A percentile compares a stretch with the other conserved stretches of the same genome.
phyloP scores from a whole-genome alignment of 2,797 vertebrate genomes.

The Garrulus glandarius region DNA sequence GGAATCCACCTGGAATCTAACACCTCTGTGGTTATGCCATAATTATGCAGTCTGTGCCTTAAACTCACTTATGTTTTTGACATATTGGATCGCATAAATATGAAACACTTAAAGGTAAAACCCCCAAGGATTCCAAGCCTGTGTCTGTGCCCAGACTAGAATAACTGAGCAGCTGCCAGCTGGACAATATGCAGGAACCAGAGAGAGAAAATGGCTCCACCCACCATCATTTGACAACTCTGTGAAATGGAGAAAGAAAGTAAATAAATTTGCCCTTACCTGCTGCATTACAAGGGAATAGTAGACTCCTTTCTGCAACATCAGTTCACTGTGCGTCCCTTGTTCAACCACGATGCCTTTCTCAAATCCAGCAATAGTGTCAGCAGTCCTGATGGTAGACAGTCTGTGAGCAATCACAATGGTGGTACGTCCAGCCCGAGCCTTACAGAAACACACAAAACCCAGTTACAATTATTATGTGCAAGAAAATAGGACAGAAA shows the following conservation, averaged over 20 bases:
- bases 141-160: neutral
- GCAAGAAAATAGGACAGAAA: neutral
- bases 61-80: neutral
- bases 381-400: slow-evolving; percentile 78
- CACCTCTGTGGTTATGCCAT: neutral
- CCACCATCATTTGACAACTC: neutral
- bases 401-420: slow-evolving; percentile 80
- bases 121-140: neutral
- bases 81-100: neutral
- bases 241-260: neutral
- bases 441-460: slow-evolving; percentile 44
- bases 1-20: neutral
- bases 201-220: neutral
- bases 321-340: slow-evolving; percentile 77
- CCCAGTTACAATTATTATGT: neutral
- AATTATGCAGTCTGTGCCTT: neutral
- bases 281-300: slow-evolving; percentile 79
- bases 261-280: slow-evolving; percentile 32
- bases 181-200: neutral
- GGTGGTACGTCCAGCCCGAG: slow-evolving; percentile 77
- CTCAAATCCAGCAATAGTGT: slow-evolving; percentile 78
- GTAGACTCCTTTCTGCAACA: slow-evolving; percentile 78
- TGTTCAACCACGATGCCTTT: slow-evolving; percentile 75
- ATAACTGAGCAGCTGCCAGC: neutral
- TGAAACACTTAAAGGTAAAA: neutral